Evolutionary conservation across 1,140 invertebrate genomes (phyloP).

Genomic region (Holcopasites calliopsidis): DNA sequence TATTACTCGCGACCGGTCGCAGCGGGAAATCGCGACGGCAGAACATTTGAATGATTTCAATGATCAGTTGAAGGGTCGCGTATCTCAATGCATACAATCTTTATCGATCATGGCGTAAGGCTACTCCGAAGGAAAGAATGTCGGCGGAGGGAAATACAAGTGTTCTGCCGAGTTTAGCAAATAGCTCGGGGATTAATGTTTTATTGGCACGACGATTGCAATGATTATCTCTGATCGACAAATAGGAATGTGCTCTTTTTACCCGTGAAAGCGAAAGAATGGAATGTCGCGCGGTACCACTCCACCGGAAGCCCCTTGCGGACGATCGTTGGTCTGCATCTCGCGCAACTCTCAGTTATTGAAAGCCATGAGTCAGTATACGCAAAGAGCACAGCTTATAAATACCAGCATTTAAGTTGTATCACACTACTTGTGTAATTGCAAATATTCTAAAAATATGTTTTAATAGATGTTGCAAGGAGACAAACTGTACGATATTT

Average conservation of each 20-base stretch:
- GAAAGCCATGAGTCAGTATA: background rate
- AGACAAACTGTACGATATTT: no score
- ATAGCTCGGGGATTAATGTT: slow-evolving; percentile 64
- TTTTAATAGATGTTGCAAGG: no score
- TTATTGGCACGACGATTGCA: slow-evolving; percentile 65
- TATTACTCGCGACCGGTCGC: background rate
- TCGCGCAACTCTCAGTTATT: slow-evolving; percentile 1
- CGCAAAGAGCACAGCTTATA: no score
- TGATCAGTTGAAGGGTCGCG: slow-evolving; percentile 3
- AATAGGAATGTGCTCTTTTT: slow-evolving; percentile 56
- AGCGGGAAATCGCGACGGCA: background rate
- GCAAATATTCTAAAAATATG: background rate
- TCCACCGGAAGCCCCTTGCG: slow-evolving; percentile 52
- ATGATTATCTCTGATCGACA: slow-evolving; percentile 57
- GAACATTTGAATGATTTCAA: background rate
- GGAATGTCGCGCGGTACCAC: slow-evolving; percentile 57
- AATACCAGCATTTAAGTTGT: slow-evolving; percentile 27
- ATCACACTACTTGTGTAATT: background rate
- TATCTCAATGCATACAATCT: slow-evolving; percentile 14
- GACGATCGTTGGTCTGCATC: slow-evolving; percentile 44
- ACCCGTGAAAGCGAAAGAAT: slow-evolving; percentile 58
- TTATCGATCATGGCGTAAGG: slow-evolving; percentile 20
- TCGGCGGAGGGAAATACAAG: slow-evolving; percentile 7
- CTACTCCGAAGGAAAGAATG: slow-evolving; percentile 14
- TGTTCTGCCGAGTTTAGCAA: slow-evolving; percentile 56